These are phyloP conservation scores for Cryptoprocta ferox DNA, from an alignment of 2,797 vertebrate species.

Conservation along the genomic window DNA sequence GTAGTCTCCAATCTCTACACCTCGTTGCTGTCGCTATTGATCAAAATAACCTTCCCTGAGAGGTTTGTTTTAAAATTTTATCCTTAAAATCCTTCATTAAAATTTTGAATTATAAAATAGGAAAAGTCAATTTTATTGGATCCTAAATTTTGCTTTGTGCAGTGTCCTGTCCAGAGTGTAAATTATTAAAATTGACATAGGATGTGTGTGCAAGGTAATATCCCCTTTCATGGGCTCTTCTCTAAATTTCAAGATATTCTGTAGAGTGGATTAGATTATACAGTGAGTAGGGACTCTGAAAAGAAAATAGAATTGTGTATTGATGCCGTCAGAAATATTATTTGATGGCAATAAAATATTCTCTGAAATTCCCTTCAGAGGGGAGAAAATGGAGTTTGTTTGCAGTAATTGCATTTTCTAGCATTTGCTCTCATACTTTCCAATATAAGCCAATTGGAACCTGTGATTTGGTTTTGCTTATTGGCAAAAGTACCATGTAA, in stretches of 20 bases:
- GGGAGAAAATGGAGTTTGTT: slow-evolving; percentile 93
- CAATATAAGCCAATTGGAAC: slow-evolving; percentile 91
- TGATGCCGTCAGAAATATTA: slow-evolving; percentile 90
- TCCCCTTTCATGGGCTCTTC: slow-evolving; percentile 80
- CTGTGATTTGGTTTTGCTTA: slow-evolving; percentile 91
- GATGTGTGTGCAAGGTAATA: slow-evolving; percentile 81
- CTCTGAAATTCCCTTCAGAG: slow-evolving; percentile 91
- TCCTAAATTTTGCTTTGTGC: slow-evolving; percentile 60
- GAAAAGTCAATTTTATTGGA: slow-evolving; percentile 76
- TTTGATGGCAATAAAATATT: slow-evolving; percentile 92
- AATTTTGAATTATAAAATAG: slow-evolving; percentile 80
- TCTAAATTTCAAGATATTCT: slow-evolving; percentile 82
- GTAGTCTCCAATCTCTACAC: slow-evolving; percentile 65
- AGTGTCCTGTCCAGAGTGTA: slow-evolving; percentile 69
- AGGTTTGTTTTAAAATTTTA: slow-evolving; percentile 75
- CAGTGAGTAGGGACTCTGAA: slow-evolving; percentile 78
- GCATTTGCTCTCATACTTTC: slow-evolving; percentile 88
- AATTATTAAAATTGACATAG: slow-evolving; percentile 83
- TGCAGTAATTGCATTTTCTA: slow-evolving; percentile 94
- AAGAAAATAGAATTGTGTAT: slow-evolving; percentile 90
- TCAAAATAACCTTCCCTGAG: slow-evolving; percentile 79
- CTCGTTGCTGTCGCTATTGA: slow-evolving; percentile 79
- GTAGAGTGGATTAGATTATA: slow-evolving; percentile 84
- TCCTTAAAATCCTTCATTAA: slow-evolving; percentile 76
- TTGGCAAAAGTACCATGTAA: slow-evolving; percentile 90